Base-by-base conservation (phyloP, 2,888 invertebrate genomes). In the Drosophila algonquin region DNA sequence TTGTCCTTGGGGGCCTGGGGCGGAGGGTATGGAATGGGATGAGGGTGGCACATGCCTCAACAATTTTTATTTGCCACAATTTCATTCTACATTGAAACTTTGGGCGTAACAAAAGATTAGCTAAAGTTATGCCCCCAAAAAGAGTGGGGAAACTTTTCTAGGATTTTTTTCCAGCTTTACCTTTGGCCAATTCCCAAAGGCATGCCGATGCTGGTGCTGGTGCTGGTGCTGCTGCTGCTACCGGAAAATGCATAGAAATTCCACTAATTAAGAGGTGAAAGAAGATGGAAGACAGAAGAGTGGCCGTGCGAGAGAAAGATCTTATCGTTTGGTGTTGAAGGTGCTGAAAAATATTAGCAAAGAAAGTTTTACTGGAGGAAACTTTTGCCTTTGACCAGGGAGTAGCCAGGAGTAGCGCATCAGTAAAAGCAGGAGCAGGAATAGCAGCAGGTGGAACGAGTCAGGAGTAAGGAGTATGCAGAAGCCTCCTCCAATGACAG, bases 301-400 rank as follows among this genome's bases (percentile, higher is more conserved):
- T 18, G 27, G 14, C 8, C 72, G 86, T 76, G 73, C 70, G 59
- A 67, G 53, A 73, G 59, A 67, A 51, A 73, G 80, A 89, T 86
- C 86, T 80, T 89, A 86, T 89, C 85, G 69, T 59, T 60, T 74
- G 40, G 70, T 83, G 89, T 67, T 76, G 79, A 86, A 40, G 88
- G 89, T 86, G 85, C 80, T 86, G 86, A 85, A 89, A 88, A 87
- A 87, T 84, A 84, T 84, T 84, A 79, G n/a, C 40, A n/a, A 40
- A n/a, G 79, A 84, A 84, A 84, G 54, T 84, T 83, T 84, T 86
- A 62, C 74, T 48, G 54, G 40, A 61, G 59, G 50, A 89, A 89
- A 89, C 48, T 89, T 84, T 83, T 80, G 58, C 74, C 79, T 87
- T 84, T 84, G 87, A 87, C 89, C 76, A 84, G 75, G 59, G 51